phyloP scores from a whole-genome alignment of 1,140 invertebrate genomes.

The Artemia franciscana region DNA sequence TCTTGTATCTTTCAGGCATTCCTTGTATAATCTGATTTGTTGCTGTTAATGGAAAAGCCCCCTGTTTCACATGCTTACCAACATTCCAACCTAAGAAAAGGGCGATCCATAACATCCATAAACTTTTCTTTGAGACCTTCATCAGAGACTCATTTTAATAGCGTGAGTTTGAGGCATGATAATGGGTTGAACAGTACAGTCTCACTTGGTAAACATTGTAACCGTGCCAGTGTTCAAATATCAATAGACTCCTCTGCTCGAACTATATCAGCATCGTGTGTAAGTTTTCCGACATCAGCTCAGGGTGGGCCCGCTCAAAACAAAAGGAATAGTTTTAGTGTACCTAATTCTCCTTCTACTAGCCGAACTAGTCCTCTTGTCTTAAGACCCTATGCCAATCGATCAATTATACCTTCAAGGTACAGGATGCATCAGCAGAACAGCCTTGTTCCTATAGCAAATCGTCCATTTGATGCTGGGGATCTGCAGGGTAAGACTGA shows the following conservation, averaged over 20 bases:
- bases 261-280: background rate
- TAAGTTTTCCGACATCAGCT: background rate
- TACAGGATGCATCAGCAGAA: background rate
- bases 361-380: no score
- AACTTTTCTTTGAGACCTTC: background rate
- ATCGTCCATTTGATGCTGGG: background rate
- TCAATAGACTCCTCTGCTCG: background rate
- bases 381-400: no score
- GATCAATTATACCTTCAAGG: background rate
- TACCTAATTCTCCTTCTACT: background rate
- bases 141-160: background rate
- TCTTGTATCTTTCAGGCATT: no score
- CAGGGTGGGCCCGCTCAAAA: no score
- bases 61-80: no score
- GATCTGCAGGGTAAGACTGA: background rate
- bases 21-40: no score
- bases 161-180: background rate
- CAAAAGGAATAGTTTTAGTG: no score
- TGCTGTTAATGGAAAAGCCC: no score
- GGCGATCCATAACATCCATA: background rate
- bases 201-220: background rate
- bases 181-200: background rate
- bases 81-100: background rate
- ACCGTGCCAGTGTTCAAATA: background rate
- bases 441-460: background rate